Evolutionary conservation across 2,797 vertebrate genomes (phyloP).

Genomic region (Poeciliopsis infans): DNA sequence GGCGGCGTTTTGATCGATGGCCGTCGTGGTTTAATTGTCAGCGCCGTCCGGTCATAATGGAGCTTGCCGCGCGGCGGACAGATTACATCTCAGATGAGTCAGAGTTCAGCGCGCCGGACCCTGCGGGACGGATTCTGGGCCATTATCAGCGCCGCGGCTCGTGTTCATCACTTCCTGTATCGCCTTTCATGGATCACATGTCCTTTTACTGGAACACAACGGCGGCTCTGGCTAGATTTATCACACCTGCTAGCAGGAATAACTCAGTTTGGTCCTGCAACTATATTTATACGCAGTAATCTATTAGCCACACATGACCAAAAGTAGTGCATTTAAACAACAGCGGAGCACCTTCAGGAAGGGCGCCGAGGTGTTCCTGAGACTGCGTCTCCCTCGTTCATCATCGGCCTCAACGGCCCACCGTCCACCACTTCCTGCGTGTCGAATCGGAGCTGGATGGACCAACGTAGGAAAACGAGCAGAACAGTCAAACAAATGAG

Average conservation of each 20-base stretch:
- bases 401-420: neutral
- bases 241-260: constrained; percentile 59
- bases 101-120: constrained; percentile 44
- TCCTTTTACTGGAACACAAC: constrained; percentile 70
- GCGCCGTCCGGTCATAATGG: constrained; percentile 59
- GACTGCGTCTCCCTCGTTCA: constrained; percentile 2
- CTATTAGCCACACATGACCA: constrained; percentile 2
- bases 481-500: neutral
- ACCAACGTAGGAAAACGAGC: neutral
- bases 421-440: neutral
- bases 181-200: constrained; percentile 70
- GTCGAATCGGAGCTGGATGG: neutral
- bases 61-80: constrained; percentile 39
- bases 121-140: constrained; percentile 46
- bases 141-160: constrained; percentile 66
- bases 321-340: constrained; percentile 15
- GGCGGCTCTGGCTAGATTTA: constrained; percentile 48
- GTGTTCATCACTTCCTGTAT: constrained; percentile 73
- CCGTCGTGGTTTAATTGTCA: constrained; percentile 74
- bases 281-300: constrained; percentile 12
- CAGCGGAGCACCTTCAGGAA: constrained; percentile 12
- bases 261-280: constrained; percentile 34
- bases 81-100: constrained; percentile 51
- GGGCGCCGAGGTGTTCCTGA: constrained; percentile 1
- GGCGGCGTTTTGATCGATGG: constrained; percentile 70